A percentile compares a stretch with the other conserved stretches of the same genome.
phyloP scores from a whole-genome alignment of 2,888 invertebrate genomes.

The Amaurobius ferox region DNA sequence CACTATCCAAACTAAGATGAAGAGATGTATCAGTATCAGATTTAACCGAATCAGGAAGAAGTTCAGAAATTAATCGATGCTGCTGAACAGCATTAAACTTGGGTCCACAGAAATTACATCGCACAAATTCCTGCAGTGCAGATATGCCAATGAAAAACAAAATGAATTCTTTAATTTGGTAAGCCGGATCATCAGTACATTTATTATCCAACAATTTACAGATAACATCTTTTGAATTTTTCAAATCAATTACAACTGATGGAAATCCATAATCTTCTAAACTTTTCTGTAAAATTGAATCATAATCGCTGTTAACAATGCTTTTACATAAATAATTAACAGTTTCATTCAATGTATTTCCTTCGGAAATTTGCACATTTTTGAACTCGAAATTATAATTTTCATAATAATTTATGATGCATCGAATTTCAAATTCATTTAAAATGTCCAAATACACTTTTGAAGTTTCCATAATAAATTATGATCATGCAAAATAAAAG shows the following conservation, averaged over 20 bases:
- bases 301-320: slow-evolving; percentile 11
- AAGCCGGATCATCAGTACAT: neutral
- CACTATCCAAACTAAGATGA: slow-evolving; percentile 76
- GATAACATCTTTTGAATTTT: neutral
- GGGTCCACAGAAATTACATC: slow-evolving; percentile 90
- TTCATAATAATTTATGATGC: neutral
- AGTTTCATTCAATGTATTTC: neutral
- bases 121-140: slow-evolving; percentile 85
- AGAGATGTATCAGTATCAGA: slow-evolving; percentile 51
- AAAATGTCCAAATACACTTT: neutral
- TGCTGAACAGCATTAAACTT: slow-evolving; percentile 49
- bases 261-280: slow-evolving; percentile 21
- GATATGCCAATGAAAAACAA: slow-evolving; percentile 80
- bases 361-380: neutral
- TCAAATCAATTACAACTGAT: neutral
- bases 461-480: too few relatives aligned
- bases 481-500: too few relatives aligned
- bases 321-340: neutral
- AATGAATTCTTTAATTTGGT: slow-evolving; percentile 10
- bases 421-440: slow-evolving; percentile 29
- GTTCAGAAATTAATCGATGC: slow-evolving; percentile 29
- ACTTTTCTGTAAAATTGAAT: slow-evolving; percentile 10
- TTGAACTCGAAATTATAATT: neutral
- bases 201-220: neutral
- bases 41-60: neutral